Conservation (phyloP, 92 coral and sea anemone species). For the Chrysogorgia sp. region DNA sequence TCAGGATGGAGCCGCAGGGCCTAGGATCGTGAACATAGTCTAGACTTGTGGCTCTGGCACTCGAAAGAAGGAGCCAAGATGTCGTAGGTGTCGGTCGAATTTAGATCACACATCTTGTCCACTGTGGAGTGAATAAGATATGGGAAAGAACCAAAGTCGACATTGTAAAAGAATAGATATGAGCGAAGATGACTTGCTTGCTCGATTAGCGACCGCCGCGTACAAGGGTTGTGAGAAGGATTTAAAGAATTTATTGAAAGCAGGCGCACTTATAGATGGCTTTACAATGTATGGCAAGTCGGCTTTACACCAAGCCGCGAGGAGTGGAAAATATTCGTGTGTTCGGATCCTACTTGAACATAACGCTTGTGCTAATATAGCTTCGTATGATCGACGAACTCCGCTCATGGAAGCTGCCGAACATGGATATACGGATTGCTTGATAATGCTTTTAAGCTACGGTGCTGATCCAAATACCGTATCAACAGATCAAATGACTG, state of each 20-base stretch:
- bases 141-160: conserved; percentile 98
- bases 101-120: conserved; percentile 61
- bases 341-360: conserved; percentile 92
- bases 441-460: conserved; percentile 88
- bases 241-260: conserved; percentile 87
- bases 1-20: conserved; percentile 51
- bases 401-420: conserved; percentile 98
- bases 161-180: conserved; percentile 90
- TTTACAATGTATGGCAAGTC: conserved; percentile 98
- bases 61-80: conserved; percentile 82
- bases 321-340: conserved; percentile 96
- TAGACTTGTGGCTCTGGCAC: conserved; percentile 61
- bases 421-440: conserved; percentile 97
- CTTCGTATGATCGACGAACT: conserved; percentile 96
- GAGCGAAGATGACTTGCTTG: conserved; percentile 92
- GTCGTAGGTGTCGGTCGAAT: conserved; percentile 69
- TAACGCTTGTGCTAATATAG: conserved; percentile 94
- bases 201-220: conserved; percentile 90
- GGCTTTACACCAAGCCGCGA: conserved; percentile 98
- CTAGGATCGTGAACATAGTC: conserved; percentile 40
- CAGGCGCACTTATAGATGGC: conserved; percentile 97
- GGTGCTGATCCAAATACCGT: conserved; percentile 94
- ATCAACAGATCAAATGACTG: conserved; percentile 97
- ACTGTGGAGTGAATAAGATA: conserved; percentile 73
- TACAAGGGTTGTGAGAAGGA: conserved; percentile 98